Conservation (phyloP, 2,888 invertebrate genomes). For the Heterodera filipjevi region DNA sequence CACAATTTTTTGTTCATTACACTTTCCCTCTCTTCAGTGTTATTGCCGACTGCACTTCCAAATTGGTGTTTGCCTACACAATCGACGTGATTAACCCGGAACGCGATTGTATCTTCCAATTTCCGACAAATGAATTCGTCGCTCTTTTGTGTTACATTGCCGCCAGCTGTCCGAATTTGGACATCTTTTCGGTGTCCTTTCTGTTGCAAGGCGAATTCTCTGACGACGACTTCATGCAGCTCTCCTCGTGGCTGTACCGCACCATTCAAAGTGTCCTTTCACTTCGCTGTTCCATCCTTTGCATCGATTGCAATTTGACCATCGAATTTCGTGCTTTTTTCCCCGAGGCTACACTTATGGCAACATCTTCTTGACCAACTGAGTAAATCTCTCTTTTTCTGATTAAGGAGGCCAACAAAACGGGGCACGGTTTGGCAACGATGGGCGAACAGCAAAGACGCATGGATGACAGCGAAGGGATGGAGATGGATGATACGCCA, state of each 20-base stretch:
- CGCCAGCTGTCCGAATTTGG: constrained; percentile 21
- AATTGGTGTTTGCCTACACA: constrained; percentile 8
- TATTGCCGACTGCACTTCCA: not conserved
- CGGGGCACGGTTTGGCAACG: constrained; percentile 22
- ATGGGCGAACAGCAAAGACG: constrained; percentile 24
- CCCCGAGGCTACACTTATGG: constrained; percentile 22
- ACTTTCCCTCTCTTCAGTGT: constrained; percentile 5
- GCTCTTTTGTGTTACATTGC: not conserved
- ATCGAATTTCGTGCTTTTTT: constrained; percentile 24
- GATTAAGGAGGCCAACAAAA: constrained; percentile 20
- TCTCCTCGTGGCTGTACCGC: constrained; percentile 14
- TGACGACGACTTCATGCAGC: constrained; percentile 20
- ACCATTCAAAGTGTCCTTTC: constrained; percentile 13
- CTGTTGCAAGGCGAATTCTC: constrained; percentile 22
- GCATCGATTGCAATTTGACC: not conserved
- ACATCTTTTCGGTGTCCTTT: constrained; percentile 18
- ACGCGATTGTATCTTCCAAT: not conserved
- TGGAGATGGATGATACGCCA: constrained; percentile 5
- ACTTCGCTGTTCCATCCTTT: not conserved
- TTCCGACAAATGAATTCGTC: constrained; percentile 15
- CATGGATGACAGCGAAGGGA: not conserved
- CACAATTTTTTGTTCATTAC: not conserved
- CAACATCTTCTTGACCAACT: not conserved
- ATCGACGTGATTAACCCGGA: constrained; percentile 17
- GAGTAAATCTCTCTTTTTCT: not conserved